phyloP scores from a whole-genome alignment of 2,113 vertebrate genomes.

The Leucopsar rothschildi region DNA sequence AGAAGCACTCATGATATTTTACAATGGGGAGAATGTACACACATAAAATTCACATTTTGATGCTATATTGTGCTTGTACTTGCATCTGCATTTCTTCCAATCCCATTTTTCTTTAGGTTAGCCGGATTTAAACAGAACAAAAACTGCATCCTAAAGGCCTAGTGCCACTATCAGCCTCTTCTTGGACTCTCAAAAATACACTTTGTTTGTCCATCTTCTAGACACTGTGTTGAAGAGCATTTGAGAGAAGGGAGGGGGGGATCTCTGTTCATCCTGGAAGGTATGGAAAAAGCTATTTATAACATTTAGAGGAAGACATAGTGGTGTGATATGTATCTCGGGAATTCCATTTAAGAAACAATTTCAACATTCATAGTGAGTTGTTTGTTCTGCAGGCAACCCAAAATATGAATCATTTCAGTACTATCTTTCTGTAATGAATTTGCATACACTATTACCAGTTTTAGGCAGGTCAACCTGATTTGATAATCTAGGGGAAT shows the following conservation, averaged over 20 bases:
- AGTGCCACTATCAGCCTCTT: background rate
- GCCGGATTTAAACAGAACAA: background rate
- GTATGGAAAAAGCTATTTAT: background rate
- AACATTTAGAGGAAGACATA: background rate
- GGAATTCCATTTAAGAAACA: background rate
- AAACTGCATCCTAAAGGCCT: background rate
- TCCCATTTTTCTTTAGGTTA: background rate
- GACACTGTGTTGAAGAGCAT: background rate
- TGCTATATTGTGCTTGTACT: background rate
- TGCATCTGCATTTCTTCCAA: background rate
- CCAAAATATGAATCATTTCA: background rate
- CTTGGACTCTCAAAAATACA: background rate
- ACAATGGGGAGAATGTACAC: background rate
- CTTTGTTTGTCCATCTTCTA: background rate
- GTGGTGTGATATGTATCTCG: background rate
- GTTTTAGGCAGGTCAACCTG: background rate
- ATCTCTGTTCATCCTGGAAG: background rate
- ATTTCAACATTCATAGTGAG: background rate
- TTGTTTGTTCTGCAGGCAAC: background rate
- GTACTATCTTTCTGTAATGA: background rate
- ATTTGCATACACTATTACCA: background rate
- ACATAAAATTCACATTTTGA: background rate
- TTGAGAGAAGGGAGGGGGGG: background rate
- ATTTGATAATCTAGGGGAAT: background rate
- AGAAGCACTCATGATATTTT: accelerated